Base-by-base conservation (phyloP, 2,888 invertebrate species). In the Mimas tiliae region DNA sequence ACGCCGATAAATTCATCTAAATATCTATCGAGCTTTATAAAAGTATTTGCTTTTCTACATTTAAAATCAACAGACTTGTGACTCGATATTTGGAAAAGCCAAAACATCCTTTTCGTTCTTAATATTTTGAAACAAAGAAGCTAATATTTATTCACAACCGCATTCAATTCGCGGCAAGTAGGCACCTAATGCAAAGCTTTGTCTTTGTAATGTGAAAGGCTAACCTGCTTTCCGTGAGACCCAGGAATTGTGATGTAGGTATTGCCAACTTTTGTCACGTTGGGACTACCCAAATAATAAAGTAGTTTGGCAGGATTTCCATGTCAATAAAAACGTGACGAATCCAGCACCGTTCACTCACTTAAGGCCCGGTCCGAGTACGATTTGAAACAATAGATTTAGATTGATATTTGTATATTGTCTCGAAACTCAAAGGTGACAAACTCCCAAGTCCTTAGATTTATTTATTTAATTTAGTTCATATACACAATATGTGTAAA, bases 261-360 rank as follows among this genome's bases (percentile, higher is more conserved):
- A 64, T 50, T 16, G 16, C 21, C 16, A 55, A 47, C 53, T 16
- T 45, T 55, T 16, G 27, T 53, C 16, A 63, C n/a, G 42, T 62
- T 62, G n/a, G 11, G 48, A 64, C 42, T 51, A 66, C 34, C 14
- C 55, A 55, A 55, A 53, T 38, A 58, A 48, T 64, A 1, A 67
- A 71, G 70, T 67, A 67, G 72, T 68, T 50, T 33, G 70, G 67
- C 71, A 70, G 69, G 70, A 71, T 71, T 67, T 69, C 42, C 69
- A 67, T 66, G 62, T 70, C 63, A 70, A 68, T 70, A 68, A 69
- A 68, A 66, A 66, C 71, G 69, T 69, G 55, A 69, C 68, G 66
- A 70, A 72, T 72, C 72, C 72, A 74, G 73, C 74, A 72, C 70
- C 73, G 75, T 77, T 73, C 67, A 71, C 65, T 27, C 27, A 27